phyloP scores from a whole-genome alignment of 2,888 invertebrate species.

The Lingula anatina region DNA sequence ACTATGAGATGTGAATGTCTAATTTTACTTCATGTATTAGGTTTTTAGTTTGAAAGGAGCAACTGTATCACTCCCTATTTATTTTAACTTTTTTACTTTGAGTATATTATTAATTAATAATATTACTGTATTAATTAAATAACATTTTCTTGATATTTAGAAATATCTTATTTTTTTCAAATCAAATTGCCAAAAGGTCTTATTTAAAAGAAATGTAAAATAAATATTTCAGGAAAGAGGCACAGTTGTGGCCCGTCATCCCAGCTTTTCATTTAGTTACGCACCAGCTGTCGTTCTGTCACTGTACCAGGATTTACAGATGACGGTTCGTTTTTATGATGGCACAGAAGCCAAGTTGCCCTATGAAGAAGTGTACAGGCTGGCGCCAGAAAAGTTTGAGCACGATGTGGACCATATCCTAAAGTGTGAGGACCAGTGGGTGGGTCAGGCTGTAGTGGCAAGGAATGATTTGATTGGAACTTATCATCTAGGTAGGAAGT shows the following conservation, averaged over 20 bases:
- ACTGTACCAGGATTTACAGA: conserved; percentile 14
- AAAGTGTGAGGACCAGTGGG: conserved; percentile 28
- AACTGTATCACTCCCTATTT: too few relatives aligned
- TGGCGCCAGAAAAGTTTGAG: conserved; percentile 27
- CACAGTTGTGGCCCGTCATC: conserved; percentile 35
- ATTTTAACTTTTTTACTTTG: too few relatives aligned
- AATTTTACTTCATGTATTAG: too few relatives aligned
- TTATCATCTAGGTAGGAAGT: conserved; percentile 26
- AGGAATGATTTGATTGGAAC: conserved; percentile 28
- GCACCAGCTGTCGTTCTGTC: conserved; percentile 34
- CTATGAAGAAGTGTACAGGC: conserved; percentile 26
- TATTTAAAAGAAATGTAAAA: too few relatives aligned
- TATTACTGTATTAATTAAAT: too few relatives aligned
- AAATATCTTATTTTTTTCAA: too few relatives aligned
- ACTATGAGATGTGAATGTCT: too few relatives aligned
- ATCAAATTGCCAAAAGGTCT: too few relatives aligned
- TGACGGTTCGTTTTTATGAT: conserved; percentile 34
- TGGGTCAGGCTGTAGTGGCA: conserved; percentile 36
- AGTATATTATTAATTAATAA: too few relatives aligned
- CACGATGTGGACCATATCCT: conserved; percentile 34
- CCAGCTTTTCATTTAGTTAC: conserved; percentile 35
- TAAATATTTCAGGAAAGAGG: conserved; percentile 25
- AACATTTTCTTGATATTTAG: too few relatives aligned
- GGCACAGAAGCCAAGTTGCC: conserved; percentile 20
- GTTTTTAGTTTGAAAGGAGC: too few relatives aligned